phyloP scores from a whole-genome alignment of 1,140 invertebrate species.

The Aphidius gifuensis region DNA sequence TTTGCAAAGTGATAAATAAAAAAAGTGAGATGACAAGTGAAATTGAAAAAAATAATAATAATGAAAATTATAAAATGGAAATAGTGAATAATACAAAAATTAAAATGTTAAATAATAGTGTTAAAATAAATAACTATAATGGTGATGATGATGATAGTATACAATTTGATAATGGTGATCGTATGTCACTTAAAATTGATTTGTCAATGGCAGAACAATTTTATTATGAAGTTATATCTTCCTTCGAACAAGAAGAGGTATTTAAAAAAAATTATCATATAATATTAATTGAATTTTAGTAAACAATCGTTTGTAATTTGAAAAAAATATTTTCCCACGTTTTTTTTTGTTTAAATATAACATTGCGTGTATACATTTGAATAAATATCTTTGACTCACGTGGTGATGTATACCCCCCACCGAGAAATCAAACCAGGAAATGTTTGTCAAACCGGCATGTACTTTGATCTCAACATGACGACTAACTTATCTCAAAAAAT shows the following conservation, averaged over 20 bases:
- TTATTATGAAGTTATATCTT: conserved; percentile 54
- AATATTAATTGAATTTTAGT: not conserved
- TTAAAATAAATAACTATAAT: conserved; percentile 48
- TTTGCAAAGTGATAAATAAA: too few relatives aligned
- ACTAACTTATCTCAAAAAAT: too few relatives aligned
- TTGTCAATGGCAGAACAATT: conserved; percentile 51
- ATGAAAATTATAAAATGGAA: conserved; percentile 37
- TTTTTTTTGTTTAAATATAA: too few relatives aligned
- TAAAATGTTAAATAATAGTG: conserved; percentile 48
- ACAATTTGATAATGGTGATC: conserved; percentile 33
- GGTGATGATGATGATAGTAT: conserved; percentile 27
- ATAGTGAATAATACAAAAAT: conserved; percentile 47
- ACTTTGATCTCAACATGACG: too few relatives aligned
- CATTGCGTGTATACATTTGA: too few relatives aligned
- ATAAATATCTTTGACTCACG: too few relatives aligned
- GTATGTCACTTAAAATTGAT: conserved; percentile 45
- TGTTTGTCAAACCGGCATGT: too few relatives aligned
- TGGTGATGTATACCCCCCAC: too few relatives aligned
- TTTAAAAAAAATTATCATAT: conserved; percentile 1
- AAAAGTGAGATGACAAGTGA: not conserved
- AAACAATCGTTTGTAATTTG: not conserved
- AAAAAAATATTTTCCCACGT: not conserved
- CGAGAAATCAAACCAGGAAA: too few relatives aligned
- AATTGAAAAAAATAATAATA: conserved; percentile 2
- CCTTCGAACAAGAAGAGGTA: conserved; percentile 50